Evolutionary conservation across 1,140 invertebrate genomes (phyloP).

Genomic region (Marisa cornuarietis): DNA sequence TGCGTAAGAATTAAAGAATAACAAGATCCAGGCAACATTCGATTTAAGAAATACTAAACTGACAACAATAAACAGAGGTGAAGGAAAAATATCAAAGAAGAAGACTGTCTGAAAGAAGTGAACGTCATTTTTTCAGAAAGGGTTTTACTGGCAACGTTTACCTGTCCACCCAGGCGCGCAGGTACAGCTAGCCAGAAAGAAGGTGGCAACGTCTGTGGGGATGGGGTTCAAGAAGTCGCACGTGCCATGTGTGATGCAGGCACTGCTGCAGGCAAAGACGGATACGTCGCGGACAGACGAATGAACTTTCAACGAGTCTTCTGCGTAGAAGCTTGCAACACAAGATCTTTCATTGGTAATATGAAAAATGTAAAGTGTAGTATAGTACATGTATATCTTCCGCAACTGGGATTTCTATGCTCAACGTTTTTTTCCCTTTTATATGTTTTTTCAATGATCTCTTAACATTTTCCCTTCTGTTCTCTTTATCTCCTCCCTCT

Average conservation of each 20-base stretch:
- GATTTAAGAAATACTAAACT: no score
- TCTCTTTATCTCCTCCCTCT: no score
- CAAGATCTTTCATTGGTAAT: no score
- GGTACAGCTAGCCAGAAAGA: not conserved
- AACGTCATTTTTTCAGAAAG: no score
- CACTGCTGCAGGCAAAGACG: not conserved
- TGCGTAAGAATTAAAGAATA: no score
- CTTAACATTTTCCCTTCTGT: not conserved
- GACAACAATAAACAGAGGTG: no score
- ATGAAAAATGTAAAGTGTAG: no score
- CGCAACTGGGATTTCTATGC: not conserved
- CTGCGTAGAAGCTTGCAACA: slow-evolving; percentile 1
- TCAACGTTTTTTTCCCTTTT: not conserved
- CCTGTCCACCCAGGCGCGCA: not conserved
- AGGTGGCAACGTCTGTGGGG: not conserved
- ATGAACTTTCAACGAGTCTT: not conserved
- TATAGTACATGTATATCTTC: not conserved
- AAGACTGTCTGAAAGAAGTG: no score
- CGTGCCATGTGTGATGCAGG: not conserved
- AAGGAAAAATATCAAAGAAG: no score
- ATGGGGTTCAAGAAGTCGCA: not conserved
- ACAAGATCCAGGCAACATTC: no score
- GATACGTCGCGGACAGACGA: not conserved
- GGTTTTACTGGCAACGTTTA: not conserved
- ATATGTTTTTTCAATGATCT: no score